Base-by-base conservation (phyloP, 2,113 vertebrate species). In the Trichechus manatus region DNA sequence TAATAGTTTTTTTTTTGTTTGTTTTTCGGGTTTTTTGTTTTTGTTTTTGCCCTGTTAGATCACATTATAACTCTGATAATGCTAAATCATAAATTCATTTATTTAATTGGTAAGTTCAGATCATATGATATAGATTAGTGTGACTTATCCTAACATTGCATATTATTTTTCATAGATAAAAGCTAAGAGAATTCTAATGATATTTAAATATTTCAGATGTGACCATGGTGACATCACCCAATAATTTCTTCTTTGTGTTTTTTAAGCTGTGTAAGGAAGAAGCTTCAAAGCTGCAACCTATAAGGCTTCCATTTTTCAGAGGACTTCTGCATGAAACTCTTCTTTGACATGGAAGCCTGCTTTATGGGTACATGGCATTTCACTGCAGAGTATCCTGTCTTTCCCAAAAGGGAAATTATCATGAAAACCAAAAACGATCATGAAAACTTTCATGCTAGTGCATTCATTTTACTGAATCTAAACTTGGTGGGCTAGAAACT, bases 201-300 rank as follows among this genome's bases (percentile, higher is more conserved):
- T 47, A 85, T 44, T 47, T 93, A 86, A 96, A 47, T 86, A 82
- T 53, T 85, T 89, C 6, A n/a, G 22, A 59, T 95, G 27, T 85
- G n/a, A 63, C 6, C 50, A 77, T 8, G 53, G 3, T 20, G 25
- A 22, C 17, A 47, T 42, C 5, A 8, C 15, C 19, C 6, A 80
- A 27, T 81, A 23, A 83, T 63, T 83, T 39, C 50, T 36, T 44
- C 61, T 39, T 42, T 68, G 36, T n/a, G 11, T 79, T 89, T 44
- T 17, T 63, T 61, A 75, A 44, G 15, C 39, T 61, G 23, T 44
- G 9, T 78, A 42, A 84, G 22, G 13, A 27, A 84, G 20, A 63
- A 74, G 42, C 29, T 94, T 75, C 17, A 64, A 82, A 74, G 27
- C 9, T 79, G 36, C 5, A 74, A 17, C 3, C 10, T 80, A 56